These are phyloP conservation scores for Smithornis capensis DNA, from an alignment of 2,113 vertebrate species.

Conservation along the genomic window DNA sequence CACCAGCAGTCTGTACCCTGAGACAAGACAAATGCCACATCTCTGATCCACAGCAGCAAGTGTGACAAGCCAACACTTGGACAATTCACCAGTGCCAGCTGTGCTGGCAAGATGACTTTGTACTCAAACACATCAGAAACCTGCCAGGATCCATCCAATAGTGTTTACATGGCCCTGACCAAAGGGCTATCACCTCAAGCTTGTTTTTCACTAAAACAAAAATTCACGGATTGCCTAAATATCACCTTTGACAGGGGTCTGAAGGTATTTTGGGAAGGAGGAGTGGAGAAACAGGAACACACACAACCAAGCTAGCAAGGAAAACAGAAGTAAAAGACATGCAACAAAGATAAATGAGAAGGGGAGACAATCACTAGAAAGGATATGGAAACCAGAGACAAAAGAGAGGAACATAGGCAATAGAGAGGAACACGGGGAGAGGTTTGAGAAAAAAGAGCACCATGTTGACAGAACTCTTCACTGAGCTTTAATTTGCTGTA, in stretches of 20 bases:
- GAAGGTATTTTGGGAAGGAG: background rate
- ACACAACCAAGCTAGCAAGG: background rate
- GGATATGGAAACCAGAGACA: accelerated
- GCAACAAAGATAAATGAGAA: background rate
- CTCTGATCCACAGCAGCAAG: background rate
- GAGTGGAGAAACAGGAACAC: background rate
- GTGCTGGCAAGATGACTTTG: background rate
- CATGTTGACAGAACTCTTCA: background rate
- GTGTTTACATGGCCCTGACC: background rate
- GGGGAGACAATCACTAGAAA: background rate
- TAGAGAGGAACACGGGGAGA: background rate
- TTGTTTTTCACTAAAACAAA: background rate
- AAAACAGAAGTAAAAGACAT: background rate
- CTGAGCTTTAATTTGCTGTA: background rate
- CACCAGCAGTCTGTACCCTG: background rate
- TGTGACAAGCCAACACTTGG: background rate
- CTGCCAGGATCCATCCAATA: background rate
- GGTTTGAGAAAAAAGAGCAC: background rate
- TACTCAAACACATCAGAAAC: background rate
- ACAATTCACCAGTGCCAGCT: background rate
- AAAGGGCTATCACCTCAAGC: background rate
- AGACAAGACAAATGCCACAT: background rate
- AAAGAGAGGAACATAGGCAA: background rate
- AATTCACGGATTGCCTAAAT: background rate
- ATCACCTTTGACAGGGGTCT: background rate